Evolutionary conservation across 1,140 invertebrate species (phyloP).

Genomic region (Cyclargus thomasi): DNA sequence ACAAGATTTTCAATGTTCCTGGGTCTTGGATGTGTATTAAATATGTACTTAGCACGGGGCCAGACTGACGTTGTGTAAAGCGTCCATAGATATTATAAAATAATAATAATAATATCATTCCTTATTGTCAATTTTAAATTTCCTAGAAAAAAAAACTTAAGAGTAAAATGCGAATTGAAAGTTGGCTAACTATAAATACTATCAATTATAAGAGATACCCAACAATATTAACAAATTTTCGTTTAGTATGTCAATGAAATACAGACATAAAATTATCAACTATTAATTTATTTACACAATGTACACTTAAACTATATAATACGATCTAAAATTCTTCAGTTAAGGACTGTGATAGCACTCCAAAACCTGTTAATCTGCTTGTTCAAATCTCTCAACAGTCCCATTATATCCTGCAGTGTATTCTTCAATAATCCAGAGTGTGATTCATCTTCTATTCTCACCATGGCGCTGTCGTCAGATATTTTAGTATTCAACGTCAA

Average conservation of each 20-base stretch:
- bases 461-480: slow-evolving; percentile 39
- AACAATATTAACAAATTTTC: not conserved
- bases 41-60: too few relatives aligned
- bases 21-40: too few relatives aligned
- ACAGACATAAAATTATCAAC: slow-evolving; percentile 7
- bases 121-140: too few relatives aligned
- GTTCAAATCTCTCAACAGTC: slow-evolving; percentile 48
- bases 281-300: slow-evolving; percentile 24
- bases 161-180: too few relatives aligned
- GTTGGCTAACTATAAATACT: too few relatives aligned
- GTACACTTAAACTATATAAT: slow-evolving; percentile 16
- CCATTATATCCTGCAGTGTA: slow-evolving; percentile 46
- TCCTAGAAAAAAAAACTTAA: too few relatives aligned
- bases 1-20: too few relatives aligned
- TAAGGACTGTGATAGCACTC: slow-evolving; percentile 43
- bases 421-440: slow-evolving; percentile 44
- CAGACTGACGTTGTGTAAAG: too few relatives aligned
- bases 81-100: too few relatives aligned
- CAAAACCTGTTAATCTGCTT: slow-evolving; percentile 52
- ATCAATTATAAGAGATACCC: too few relatives aligned
- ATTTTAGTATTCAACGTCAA: slow-evolving; percentile 46
- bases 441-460: slow-evolving; percentile 41
- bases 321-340: slow-evolving; percentile 29
- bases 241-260: not conserved
- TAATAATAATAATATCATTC: too few relatives aligned